These are phyloP conservation scores for Ispidina lecontei DNA, from an alignment of 2,797 vertebrate genomes.

Conservation along the genomic window DNA sequence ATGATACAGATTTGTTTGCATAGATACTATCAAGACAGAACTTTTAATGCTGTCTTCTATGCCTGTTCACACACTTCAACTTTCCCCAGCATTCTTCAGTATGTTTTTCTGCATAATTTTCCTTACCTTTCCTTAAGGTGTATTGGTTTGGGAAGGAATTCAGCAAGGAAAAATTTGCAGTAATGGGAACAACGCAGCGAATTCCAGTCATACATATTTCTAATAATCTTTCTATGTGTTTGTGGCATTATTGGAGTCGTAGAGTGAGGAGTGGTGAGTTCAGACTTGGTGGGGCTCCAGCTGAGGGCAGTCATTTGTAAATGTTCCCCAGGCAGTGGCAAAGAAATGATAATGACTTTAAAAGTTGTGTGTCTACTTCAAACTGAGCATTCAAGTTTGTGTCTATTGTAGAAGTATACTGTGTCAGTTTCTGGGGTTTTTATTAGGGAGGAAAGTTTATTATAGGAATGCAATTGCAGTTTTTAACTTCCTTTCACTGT, in stretches of 20 bases:
- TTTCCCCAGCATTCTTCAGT: not conserved
- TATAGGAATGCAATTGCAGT: not conserved
- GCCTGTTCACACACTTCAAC: fast-evolving
- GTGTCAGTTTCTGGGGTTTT: not conserved
- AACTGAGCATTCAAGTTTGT: not conserved
- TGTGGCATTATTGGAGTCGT: not conserved
- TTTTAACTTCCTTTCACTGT: not conserved
- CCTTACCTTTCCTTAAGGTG: not conserved
- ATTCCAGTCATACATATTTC: not conserved
- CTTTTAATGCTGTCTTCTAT: not conserved
- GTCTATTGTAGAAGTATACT: not conserved
- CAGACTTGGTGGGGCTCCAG: not conserved
- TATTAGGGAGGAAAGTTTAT: not conserved
- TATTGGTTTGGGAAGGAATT: not conserved
- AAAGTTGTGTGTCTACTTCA: not conserved
- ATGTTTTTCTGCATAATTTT: not conserved
- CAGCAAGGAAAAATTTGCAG: not conserved
- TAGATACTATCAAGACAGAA: not conserved
- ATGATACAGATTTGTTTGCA: not conserved
- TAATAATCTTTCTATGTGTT: not conserved
- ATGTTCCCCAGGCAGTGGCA: fast-evolving
- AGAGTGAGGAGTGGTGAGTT: not conserved
- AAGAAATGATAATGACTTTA: not conserved
- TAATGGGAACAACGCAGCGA: not conserved
- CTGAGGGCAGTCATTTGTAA: not conserved